Conservation (phyloP, 2,113 vertebrate genomes). For the Macrotus californicus region DNA sequence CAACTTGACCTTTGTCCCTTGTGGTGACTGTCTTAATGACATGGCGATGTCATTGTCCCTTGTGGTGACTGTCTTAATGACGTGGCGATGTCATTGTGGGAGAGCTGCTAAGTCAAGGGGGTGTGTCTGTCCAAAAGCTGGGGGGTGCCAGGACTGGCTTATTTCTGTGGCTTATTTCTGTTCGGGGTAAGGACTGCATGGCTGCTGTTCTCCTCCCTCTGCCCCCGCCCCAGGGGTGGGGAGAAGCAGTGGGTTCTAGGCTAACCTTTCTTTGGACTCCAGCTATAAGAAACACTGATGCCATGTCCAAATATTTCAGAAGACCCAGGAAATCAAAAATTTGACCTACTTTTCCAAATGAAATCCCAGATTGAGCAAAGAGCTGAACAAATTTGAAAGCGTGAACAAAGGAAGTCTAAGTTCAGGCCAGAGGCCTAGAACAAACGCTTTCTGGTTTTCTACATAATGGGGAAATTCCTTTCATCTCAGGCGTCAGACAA, state of each 20-base stretch:
- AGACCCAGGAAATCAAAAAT: conserved; percentile 53
- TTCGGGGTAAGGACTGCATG: not conserved
- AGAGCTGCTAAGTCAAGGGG: not conserved
- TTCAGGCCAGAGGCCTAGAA: not conserved
- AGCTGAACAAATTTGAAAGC: not conserved
- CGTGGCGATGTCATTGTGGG: not conserved
- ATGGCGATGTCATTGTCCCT: not conserved
- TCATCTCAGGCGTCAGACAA: not conserved
- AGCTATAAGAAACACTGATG: not conserved
- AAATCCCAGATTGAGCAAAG: not conserved
- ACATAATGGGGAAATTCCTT: not conserved
- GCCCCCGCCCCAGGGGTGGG: not conserved
- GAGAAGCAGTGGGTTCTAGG: not conserved
- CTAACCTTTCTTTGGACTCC: conserved; percentile 27
- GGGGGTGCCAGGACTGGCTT: not conserved
- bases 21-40: not conserved
- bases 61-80: not conserved
- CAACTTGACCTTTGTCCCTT: not conserved
- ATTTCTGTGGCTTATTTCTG: not conserved
- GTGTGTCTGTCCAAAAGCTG: not conserved
- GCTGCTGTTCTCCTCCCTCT: not conserved
- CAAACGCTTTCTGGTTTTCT: not conserved
- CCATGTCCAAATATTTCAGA: not conserved
- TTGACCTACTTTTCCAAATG: conserved; percentile 51
- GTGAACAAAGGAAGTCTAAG: not conserved